These are phyloP conservation scores for Eilema depressum DNA, from an alignment of 2,888 invertebrate species.

Conservation along the genomic window DNA sequence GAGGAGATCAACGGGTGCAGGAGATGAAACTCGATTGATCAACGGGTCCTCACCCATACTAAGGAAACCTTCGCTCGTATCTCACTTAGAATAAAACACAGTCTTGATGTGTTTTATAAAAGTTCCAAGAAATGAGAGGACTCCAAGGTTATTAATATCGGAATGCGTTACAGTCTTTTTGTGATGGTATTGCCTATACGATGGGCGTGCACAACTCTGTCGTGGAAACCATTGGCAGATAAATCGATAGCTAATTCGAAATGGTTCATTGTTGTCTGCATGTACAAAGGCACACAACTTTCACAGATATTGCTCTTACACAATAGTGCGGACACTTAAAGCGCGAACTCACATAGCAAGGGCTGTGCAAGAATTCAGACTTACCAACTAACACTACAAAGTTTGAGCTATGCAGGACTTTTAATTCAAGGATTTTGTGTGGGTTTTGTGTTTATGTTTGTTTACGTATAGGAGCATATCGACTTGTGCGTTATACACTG, in stretches of 20 bases:
- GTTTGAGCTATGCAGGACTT: conserved; percentile 31
- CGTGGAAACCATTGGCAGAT: conserved; percentile 80
- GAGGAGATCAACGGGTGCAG: too few species aligned
- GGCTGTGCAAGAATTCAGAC: conserved; percentile 41
- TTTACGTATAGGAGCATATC: background rate
- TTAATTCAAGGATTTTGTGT: conserved; percentile 33
- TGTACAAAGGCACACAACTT: conserved; percentile 81
- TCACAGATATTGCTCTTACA: conserved; percentile 74
- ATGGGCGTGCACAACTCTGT: conserved; percentile 43
- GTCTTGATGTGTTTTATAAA: background rate
- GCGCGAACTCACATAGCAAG: conserved; percentile 49
- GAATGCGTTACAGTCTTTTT: conserved; percentile 54
- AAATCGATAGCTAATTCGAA: conserved; percentile 84
- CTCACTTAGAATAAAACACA: background rate
- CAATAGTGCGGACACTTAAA: conserved; percentile 66
- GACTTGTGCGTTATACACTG: too few species aligned
- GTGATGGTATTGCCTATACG: conserved; percentile 25
- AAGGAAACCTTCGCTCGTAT: too few species aligned
- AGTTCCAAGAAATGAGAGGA: conserved; percentile 40
- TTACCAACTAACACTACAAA: conserved; percentile 26
- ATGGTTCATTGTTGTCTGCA: conserved; percentile 83
- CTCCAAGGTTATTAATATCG: conserved; percentile 48
- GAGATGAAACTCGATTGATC: too few species aligned
- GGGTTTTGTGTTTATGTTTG: conserved; percentile 22
- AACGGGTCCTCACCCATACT: too few species aligned